phyloP scores from a whole-genome alignment of 2,113 vertebrate species.

The Romanogobio albipinnatus region DNA sequence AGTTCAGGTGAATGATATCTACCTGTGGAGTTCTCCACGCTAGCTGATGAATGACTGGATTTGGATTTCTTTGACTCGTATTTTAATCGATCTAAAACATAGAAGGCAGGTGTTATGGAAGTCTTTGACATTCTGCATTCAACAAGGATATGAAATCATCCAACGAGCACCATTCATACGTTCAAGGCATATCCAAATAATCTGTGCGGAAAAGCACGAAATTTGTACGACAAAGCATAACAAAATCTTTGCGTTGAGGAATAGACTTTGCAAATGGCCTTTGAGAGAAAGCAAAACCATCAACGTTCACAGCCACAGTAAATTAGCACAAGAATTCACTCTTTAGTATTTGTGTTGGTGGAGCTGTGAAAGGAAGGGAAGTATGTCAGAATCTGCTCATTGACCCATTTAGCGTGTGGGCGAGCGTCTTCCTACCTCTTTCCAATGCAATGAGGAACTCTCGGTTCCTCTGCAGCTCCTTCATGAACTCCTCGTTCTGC shows the following conservation, averaged over 20 bases:
- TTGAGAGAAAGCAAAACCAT: neutral
- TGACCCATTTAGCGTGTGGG: neutral
- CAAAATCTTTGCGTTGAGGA: neutral
- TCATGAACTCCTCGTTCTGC: constrained; percentile 98
- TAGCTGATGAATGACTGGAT: constrained; percentile 75
- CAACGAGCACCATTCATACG: neutral
- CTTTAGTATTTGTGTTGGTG: constrained; percentile 20
- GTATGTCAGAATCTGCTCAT: neutral
- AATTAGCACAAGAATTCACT: neutral
- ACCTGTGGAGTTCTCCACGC: constrained; percentile 76
- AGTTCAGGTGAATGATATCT: constrained; percentile 64
- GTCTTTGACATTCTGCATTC: neutral
- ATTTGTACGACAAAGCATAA: neutral
- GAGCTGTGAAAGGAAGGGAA: constrained; percentile 4
- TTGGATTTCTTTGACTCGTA: constrained; percentile 96
- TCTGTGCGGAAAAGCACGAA: neutral
- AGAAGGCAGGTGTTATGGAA: constrained; percentile 47
- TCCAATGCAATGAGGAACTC: constrained; percentile 96
- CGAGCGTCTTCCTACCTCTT: constrained; percentile 78
- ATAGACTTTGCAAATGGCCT: neutral
- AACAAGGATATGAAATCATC: neutral
- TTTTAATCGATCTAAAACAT: constrained; percentile 94
- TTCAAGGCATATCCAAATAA: neutral
- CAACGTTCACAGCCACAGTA: neutral
- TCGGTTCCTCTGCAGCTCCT: constrained; percentile 92